Evolutionary conservation across 2,797 vertebrate genomes (phyloP), one percentile per base, ranked within the genome.

Genomic region (Bufotes viridis): DNA sequence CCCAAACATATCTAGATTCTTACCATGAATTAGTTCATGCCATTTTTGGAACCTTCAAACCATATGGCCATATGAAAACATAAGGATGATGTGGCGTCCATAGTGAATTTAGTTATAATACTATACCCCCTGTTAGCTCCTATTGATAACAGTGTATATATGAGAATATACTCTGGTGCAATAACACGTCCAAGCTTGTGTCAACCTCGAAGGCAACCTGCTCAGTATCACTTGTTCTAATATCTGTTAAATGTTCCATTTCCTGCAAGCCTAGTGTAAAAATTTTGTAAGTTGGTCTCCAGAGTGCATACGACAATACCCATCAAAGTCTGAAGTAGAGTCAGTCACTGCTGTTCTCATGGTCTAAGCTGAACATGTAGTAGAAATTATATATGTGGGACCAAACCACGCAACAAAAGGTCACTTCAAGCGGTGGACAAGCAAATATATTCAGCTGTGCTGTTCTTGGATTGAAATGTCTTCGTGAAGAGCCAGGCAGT

Each of bases 381-480:
- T 74, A 76, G 80, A 82, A 76, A 53, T 81, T 61, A 60, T 75
- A 82, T 78, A 81, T 53, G 86, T n/a, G 60, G 65, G n/a, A 61
- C 34, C 34, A 76, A 84, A 79, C 49, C 29, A 69, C 20, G 57
- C 42, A 53, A 57, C 79, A 84, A 88, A 78, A 84, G 87, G 87
- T 84, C 63, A 83, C 84, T 88, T 88, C 72, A 78, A 88, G 18
- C 17, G 51, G 81, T 88, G 87, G 81, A 70, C 87, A 82, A 20
- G 72, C 60, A 67, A 57, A 78, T 53, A 79, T 84, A 69, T 88
- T 79, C 63, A 79, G 74, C 53, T 84, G 74, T 84, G 63, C 82
- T 83, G 60, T 87, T 87, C 53, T 78, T 83, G 87, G 87, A 83
- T 34, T 26, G 74, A 78, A 82, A 42, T 65, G 80, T 70, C 61